Conservation (phyloP, 2,113 vertebrate genomes). For the Microcebus tavaratra region DNA sequence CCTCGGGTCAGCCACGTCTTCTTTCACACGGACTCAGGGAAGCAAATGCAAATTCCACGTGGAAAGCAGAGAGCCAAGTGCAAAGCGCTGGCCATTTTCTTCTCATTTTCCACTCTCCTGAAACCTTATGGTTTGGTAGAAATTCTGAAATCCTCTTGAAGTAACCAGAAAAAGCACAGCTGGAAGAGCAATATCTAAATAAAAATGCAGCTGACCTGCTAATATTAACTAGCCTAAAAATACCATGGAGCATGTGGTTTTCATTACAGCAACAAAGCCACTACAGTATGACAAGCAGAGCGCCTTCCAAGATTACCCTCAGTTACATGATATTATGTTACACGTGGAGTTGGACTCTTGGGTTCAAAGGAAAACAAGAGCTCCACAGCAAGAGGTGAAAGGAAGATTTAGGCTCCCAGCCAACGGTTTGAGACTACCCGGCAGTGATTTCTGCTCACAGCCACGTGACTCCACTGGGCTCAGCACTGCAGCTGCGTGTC, state of each 20-base stretch:
- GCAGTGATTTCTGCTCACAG: not conserved
- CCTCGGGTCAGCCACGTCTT: not conserved
- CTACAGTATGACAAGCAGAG: constrained; percentile 58
- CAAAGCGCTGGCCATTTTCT: not conserved
- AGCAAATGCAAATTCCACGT: constrained; percentile 25
- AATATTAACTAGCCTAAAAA: constrained; percentile 78
- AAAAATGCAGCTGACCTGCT: constrained; percentile 75
- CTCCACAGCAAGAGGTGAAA: constrained; percentile 37
- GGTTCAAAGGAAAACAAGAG: constrained; percentile 38
- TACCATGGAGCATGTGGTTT: constrained; percentile 72
- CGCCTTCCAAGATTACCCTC: constrained; percentile 65
- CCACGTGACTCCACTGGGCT: not conserved
- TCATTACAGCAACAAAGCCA: constrained; percentile 67
- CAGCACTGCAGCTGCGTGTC: not conserved
- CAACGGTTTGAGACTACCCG: not conserved
- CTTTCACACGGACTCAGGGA: constrained; percentile 8
- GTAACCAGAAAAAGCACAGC: constrained; percentile 58
- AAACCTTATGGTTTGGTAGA: constrained; percentile 28
- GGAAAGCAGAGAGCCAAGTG: not conserved
- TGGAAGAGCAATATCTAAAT: constrained; percentile 72
- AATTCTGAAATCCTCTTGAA: constrained; percentile 56
- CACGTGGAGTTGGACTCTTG: constrained; percentile 37
- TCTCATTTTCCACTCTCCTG: constrained; percentile 54
- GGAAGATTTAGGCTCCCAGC: not conserved
- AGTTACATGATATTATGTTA: constrained; percentile 69